Conservation (phyloP, 2,888 invertebrate species). For the Ennomos erosarius region DNA sequence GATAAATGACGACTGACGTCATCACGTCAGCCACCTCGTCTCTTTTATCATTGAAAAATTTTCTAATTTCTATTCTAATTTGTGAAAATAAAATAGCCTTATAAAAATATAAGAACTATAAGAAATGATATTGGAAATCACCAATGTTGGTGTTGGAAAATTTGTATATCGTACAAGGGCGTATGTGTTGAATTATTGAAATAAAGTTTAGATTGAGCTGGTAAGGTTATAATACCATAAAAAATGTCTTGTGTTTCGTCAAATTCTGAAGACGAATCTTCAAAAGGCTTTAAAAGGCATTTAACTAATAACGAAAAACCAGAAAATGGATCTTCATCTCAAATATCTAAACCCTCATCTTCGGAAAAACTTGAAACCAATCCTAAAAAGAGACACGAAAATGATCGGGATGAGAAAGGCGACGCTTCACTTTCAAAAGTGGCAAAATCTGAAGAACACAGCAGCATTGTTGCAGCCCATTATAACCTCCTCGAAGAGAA, state of each 20-base stretch:
- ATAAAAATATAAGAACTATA: too few species aligned
- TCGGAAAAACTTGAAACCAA: conserved; percentile 11
- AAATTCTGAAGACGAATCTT: conserved; percentile 29
- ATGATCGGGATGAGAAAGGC: conserved; percentile 35
- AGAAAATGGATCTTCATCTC: conserved; percentile 16
- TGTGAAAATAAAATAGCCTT: too few species aligned
- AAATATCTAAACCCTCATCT: conserved; percentile 26
- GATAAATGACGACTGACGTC: too few species aligned
- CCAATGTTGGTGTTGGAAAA: too few species aligned
- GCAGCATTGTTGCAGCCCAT: conserved; percentile 93
- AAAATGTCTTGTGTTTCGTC: conserved; percentile 34
- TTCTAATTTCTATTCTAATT: too few species aligned
- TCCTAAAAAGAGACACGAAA: conserved; percentile 5
- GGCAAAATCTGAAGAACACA: conserved; percentile 67
- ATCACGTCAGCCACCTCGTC: too few species aligned
- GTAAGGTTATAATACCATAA: conserved; percentile 27
- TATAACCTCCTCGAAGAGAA: conserved; percentile 96
- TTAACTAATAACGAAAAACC: too few species aligned
- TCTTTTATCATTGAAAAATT: too few species aligned
- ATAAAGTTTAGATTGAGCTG: not conserved
- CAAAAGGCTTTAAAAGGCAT: not conserved
- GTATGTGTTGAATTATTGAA: too few species aligned
- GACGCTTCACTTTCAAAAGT: conserved; percentile 15
- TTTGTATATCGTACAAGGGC: too few species aligned
- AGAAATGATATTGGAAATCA: too few species aligned